Percentiles rank a stretch among this genome's conserved stretches.
Evolutionary conservation across 2,888 invertebrate genomes (phyloP).

Genomic region (Drosophila eohydei): DNA sequence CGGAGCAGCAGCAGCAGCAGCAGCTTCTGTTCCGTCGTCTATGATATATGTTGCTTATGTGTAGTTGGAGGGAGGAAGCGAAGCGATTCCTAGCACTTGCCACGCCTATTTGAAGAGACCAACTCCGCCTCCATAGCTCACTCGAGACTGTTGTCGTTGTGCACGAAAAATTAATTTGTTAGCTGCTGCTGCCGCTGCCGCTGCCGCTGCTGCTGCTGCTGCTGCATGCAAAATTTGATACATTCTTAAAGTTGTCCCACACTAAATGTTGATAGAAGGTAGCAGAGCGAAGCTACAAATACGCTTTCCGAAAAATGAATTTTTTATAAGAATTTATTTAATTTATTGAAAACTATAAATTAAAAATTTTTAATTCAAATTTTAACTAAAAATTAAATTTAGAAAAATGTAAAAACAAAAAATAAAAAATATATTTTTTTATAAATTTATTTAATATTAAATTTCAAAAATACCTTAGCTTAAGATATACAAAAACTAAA

Average conservation of each 20-base stretch:
- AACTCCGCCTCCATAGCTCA: conserved; percentile 15
- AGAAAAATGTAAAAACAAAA: too few species aligned
- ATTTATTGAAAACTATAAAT: too few species aligned
- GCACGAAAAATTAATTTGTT: conserved; percentile 81
- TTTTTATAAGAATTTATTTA: too few species aligned
- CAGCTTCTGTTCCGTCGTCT: conserved; percentile 9
- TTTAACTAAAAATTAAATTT: too few species aligned
- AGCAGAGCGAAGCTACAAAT: background rate
- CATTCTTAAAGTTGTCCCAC: conserved; percentile 47
- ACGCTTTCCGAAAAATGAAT: background rate
- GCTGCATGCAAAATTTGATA: conserved; percentile 46
- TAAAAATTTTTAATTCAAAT: too few species aligned
- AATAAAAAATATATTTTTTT: too few species aligned
- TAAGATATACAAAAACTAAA: too few species aligned
- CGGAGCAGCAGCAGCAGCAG: conserved; percentile 23
- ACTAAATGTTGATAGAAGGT: background rate
- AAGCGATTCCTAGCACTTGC: background rate
- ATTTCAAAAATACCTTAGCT: too few species aligned
- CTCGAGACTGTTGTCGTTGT: conserved; percentile 59
- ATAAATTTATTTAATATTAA: too few species aligned
- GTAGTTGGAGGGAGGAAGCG: background rate
- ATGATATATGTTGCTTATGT: conserved; percentile 55
- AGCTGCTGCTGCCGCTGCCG: conserved; percentile 24
- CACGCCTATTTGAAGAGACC: conserved; percentile 4
- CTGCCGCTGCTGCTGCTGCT: background rate